These are phyloP conservation scores for Oncorhynchus keta DNA, from an alignment of 2,113 vertebrate species.

Conservation along the genomic window DNA sequence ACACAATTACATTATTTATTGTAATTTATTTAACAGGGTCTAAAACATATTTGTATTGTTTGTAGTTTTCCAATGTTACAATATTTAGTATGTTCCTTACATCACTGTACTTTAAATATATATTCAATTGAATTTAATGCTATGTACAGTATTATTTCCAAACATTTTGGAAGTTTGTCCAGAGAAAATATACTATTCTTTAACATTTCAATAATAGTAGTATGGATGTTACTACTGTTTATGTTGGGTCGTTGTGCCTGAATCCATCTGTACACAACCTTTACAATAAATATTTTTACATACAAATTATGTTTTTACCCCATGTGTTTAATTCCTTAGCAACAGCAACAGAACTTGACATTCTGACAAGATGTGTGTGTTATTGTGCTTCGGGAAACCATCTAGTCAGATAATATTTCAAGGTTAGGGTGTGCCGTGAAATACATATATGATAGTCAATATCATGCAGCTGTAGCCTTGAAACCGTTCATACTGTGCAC, in stretches of 20 bases:
- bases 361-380: too few species aligned
- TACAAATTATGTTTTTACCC: not conserved
- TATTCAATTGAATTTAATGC: not conserved
- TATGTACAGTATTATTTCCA: not conserved
- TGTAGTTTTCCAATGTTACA: not conserved
- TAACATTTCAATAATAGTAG: conserved; percentile 6
- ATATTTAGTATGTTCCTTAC: not conserved
- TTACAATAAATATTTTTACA: not conserved
- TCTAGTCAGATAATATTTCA: too few species aligned
- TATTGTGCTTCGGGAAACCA: too few species aligned
- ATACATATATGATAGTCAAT: conserved; percentile 34
- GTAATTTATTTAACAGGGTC: not conserved
- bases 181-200: not conserved
- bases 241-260: not conserved
- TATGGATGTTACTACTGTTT: not conserved
- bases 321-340: not conserved
- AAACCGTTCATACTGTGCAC: not conserved
- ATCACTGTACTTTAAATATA: not conserved
- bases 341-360: conserved; percentile 1
- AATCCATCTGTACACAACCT: not conserved
- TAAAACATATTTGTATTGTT: not conserved
- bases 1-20: not conserved
- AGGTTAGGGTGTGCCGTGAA: conserved; percentile 22
- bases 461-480: conserved; percentile 35
- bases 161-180: not conserved